phyloP scores from a whole-genome alignment of 2,113 vertebrate genomes.

The Haemorhous mexicanus region DNA sequence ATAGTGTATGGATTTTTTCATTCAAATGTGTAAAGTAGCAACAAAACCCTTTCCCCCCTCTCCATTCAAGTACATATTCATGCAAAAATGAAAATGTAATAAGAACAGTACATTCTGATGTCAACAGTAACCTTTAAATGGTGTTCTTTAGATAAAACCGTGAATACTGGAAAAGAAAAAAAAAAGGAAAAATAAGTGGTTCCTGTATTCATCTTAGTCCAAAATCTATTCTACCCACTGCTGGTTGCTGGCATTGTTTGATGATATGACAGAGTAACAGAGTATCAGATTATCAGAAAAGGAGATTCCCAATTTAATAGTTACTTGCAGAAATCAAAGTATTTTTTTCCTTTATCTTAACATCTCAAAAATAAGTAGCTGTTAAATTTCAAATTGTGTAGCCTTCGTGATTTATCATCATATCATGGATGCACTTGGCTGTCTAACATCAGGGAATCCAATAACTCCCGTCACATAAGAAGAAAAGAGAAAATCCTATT shows the following conservation, averaged over 20 bases:
- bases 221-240: constrained; percentile 76
- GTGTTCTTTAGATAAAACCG: constrained; percentile 71
- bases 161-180: constrained; percentile 63
- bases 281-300: constrained; percentile 68
- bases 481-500: constrained; percentile 74
- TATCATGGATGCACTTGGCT: constrained; percentile 76
- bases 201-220: constrained; percentile 76
- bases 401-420: constrained; percentile 77
- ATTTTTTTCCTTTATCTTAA: constrained; percentile 69
- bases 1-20: constrained; percentile 65
- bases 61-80: constrained; percentile 64
- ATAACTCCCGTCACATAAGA: constrained; percentile 81
- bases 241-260: constrained; percentile 70
- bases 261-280: constrained; percentile 68
- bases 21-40: constrained; percentile 60
- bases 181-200: constrained; percentile 66
- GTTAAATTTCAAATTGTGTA: constrained; percentile 74
- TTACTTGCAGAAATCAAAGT: constrained; percentile 65
- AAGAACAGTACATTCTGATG: constrained; percentile 67
- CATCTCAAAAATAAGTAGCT: constrained; percentile 74
- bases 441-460: constrained; percentile 79
- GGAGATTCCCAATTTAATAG: constrained; percentile 78
- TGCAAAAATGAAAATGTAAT: constrained; percentile 68
- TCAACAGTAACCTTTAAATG: constrained; percentile 72
- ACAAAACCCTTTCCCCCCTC: constrained; percentile 12